Conservation (phyloP, 2,888 invertebrate species). For the Caenorhabditis auriculariae region DNA sequence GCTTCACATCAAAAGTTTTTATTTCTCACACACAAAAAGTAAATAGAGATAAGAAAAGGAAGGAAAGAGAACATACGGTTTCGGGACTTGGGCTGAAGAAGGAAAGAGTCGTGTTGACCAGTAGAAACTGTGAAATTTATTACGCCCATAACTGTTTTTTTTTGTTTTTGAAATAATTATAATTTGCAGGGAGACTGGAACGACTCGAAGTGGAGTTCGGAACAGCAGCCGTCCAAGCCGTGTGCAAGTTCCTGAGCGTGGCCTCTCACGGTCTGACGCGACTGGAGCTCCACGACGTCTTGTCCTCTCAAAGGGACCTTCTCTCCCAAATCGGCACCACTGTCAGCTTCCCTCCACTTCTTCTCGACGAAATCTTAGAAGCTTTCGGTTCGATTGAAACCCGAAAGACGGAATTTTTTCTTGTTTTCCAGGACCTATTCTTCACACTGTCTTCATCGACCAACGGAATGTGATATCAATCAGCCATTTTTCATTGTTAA, state of each 20-base stretch:
- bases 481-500: conserved; percentile 15
- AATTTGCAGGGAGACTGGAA: conserved; percentile 15
- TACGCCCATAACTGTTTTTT: neutral
- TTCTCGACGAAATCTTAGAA: conserved; percentile 37
- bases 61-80: neutral
- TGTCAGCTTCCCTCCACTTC: conserved; percentile 32
- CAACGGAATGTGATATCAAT: conserved; percentile 23
- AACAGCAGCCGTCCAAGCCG: conserved; percentile 16
- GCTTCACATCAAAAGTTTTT: neutral
- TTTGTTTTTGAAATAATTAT: neutral
- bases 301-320: conserved; percentile 20
- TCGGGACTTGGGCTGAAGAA: too few species aligned
- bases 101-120: too few species aligned
- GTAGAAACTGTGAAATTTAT: too few species aligned
- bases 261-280: conserved; percentile 46
- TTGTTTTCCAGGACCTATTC: conserved; percentile 17
- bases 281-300: conserved; percentile 42
- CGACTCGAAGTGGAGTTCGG: conserved; percentile 38
- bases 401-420: neutral
- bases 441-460: conserved; percentile 20
- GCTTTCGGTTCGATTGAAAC: conserved; percentile 20
- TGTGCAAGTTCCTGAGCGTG: conserved; percentile 29
- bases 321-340: conserved; percentile 15
- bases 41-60: neutral
- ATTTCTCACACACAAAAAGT: neutral